These are phyloP conservation scores for Nesometra sesokonis DNA, from an alignment of 35 echinoderm and acorn worm species.

Conservation along the genomic window DNA sequence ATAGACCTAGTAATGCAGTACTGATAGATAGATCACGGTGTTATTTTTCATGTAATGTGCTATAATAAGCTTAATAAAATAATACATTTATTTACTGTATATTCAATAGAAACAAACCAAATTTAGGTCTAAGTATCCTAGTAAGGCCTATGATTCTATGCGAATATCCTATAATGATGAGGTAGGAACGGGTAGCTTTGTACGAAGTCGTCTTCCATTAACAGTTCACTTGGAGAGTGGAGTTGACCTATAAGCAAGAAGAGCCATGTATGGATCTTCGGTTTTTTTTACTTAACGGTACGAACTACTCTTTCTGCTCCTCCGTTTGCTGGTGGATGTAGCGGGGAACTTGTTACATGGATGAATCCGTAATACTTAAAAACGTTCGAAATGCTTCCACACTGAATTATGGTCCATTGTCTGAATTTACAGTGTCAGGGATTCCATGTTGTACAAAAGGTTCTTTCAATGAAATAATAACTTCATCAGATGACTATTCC, in stretches of 20 bases:
- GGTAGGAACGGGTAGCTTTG: no score
- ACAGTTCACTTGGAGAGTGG: conserved; percentile 7
- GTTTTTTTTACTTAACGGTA: conserved; percentile 24
- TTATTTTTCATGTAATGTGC: no score
- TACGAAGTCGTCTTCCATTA: neutral
- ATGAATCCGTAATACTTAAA: conserved; percentile 20
- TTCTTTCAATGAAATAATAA: neutral
- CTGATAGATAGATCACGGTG: no score
- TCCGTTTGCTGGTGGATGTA: conserved; percentile 47
- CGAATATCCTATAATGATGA: no score
- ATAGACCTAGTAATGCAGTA: no score
- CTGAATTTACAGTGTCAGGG: conserved; percentile 41
- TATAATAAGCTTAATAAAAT: no score
- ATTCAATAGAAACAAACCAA: no score
- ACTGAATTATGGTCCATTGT: conserved; percentile 55
- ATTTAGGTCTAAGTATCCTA: no score
- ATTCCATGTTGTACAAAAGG: conserved; percentile 47
- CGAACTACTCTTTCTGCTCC: conserved; percentile 45
- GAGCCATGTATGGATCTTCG: neutral
- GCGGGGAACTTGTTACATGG: conserved; percentile 44
- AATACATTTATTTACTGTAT: no score
- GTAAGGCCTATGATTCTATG: no score
- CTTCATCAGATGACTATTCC: no score
- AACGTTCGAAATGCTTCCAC: conserved; percentile 5
- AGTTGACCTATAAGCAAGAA: conserved; percentile 8